Evolutionary conservation across 2,888 invertebrate genomes (phyloP), one percentile per base, ranked within the genome.

Genomic region (Elysia crispata): DNA sequence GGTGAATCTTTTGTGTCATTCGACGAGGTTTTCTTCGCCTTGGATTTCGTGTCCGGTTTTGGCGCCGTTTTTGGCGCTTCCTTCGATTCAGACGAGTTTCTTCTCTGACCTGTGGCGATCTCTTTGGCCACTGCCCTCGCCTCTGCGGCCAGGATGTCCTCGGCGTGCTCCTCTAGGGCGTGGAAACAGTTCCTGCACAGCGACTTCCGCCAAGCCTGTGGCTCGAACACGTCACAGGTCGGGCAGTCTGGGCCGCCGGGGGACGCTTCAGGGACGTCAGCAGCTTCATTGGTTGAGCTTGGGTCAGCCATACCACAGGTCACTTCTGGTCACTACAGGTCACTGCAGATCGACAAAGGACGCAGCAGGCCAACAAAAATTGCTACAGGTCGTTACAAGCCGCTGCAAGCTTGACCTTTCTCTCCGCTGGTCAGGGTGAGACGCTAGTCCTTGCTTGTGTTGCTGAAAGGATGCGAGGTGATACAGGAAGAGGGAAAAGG

Each of bases 141-240:
- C n/a, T 81, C 80, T 1, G 77, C 28, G 20, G 77, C 83, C 20
- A 73, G 77, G 15, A 79, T 57, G 6, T 84, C 86, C 13, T 78
- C 83, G 5, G 67, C 79, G 73, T 91, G 91, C 81, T 90, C 88
- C 25, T 88, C 87, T 57, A 87, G 85, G 15, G 89, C 82, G 67
- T 91, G 89, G 81, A 92, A 91, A 81, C 91, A 91, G 77, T 92
- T 92, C 82, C 90, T 90, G 87, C 93, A 93, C 33, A 92, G 86
- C 41, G 91, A 92, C 82, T 90, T 91, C 62, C 89, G 84, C 90
- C 92, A 92, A 72, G 91, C 90, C 82, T 93, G 93, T 15, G 92
- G 91, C 85, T 93, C 92, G 86, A 93, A 93, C 67, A 80, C 85
- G 1, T 81, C 83, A 83, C 90, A 90, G 28, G 88, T 86, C 0